Conservation (phyloP, 2,888 invertebrate genomes). For the Eueremaeus valkanovi region DNA sequence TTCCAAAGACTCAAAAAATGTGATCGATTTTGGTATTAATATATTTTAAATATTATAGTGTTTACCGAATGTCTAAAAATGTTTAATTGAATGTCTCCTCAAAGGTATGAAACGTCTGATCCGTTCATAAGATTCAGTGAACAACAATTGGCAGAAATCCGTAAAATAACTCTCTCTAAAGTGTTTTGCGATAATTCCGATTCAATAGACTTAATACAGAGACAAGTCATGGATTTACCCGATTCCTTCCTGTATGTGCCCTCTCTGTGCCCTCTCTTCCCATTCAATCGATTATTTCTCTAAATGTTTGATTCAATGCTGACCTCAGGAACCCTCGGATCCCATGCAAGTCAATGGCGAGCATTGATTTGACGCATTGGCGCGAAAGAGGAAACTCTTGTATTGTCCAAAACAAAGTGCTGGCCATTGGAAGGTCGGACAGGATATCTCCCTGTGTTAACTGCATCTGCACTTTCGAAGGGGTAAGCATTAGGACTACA, state of each 20-base stretch:
- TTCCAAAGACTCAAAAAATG: conserved; percentile 84
- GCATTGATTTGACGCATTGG: conserved; percentile 77
- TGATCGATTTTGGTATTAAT: conserved; percentile 82
- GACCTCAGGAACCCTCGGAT: conserved; percentile 71
- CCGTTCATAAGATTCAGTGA: conserved; percentile 73
- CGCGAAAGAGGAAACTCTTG: conserved; percentile 60
- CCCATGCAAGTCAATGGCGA: conserved; percentile 73
- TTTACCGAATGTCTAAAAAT: no score
- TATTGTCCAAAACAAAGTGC: conserved; percentile 52
- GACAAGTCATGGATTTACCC: conserved; percentile 83
- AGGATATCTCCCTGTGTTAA: conserved; percentile 56
- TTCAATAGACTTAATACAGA: conserved; percentile 74
- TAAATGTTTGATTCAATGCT: neutral
- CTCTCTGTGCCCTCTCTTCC: neutral
- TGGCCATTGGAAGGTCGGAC: conserved; percentile 54
- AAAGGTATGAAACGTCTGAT: conserved; percentile 70
- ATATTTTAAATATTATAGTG: neutral
- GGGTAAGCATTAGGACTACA: conserved; percentile 50
- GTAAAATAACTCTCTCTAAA: conserved; percentile 77
- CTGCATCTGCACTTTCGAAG: conserved; percentile 58
- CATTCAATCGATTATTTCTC: neutral
- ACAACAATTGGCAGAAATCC: conserved; percentile 72
- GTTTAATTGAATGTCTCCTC: no score
- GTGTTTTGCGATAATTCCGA: conserved; percentile 87
- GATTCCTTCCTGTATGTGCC: conserved; percentile 70